Percentiles rank a stretch among this genome's conserved stretches.
Conservation (phyloP, 2,797 vertebrate genomes). For the Rhabdophis nuchalis region DNA sequence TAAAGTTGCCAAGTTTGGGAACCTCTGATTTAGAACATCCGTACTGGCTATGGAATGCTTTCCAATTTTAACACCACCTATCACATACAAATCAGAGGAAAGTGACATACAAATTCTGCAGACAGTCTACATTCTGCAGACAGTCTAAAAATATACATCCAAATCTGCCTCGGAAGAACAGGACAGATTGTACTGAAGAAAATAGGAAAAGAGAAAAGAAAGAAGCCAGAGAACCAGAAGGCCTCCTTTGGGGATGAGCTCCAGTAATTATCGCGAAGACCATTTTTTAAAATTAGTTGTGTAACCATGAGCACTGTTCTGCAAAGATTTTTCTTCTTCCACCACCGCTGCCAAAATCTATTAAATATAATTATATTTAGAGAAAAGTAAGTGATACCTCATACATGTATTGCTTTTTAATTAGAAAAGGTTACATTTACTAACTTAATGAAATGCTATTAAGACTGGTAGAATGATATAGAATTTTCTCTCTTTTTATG, state of each 20-base stretch:
- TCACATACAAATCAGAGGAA: neutral
- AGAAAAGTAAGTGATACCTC: constrained; percentile 2
- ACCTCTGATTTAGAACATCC: neutral
- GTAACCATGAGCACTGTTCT: constrained; percentile 50
- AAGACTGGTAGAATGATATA: neutral
- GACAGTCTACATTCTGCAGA: neutral
- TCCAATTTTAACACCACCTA: constrained; percentile 14
- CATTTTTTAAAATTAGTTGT: constrained; percentile 16
- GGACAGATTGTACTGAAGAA: neutral
- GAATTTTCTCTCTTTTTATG: neutral
- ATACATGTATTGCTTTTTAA: constrained; percentile 6
- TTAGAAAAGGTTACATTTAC: neutral
- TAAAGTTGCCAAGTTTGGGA: too few relatives aligned
- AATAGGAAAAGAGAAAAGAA: neutral
- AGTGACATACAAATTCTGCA: neutral
- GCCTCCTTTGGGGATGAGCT: constrained; percentile 9
- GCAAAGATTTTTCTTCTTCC: constrained; percentile 35
- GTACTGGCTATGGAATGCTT: neutral
- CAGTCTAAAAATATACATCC: neutral
- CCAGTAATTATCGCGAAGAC: constrained; percentile 10
- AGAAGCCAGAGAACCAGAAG: constrained; percentile 14
- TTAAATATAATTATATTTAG: constrained; percentile 49
- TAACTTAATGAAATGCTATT: neutral
- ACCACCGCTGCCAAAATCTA: constrained; percentile 10
- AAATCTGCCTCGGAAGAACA: neutral